Conservation (phyloP, 1,140 invertebrate species). For the Heliconius himera region DNA sequence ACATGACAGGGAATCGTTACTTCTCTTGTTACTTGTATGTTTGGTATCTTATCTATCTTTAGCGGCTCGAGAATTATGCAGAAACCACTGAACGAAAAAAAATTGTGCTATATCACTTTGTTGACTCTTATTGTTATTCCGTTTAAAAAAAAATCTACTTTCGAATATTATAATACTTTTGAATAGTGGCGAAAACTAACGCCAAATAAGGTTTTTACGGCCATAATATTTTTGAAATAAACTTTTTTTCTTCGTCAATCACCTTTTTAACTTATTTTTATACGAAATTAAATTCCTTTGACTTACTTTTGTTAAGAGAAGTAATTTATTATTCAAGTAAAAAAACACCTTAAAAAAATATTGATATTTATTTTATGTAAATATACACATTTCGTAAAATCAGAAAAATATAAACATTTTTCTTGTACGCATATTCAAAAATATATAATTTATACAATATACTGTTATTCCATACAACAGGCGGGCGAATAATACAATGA, state of each 20-base stretch:
- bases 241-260: too few relatives aligned
- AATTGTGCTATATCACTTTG: not conserved
- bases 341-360: too few relatives aligned
- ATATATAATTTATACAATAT: constrained; percentile 5
- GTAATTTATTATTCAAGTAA: not conserved
- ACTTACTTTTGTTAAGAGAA: not conserved
- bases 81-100: not conserved
- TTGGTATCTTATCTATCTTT: not conserved
- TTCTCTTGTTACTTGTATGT: not conserved
- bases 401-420: not conserved
- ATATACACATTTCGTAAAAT: not conserved
- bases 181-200: too few relatives aligned
- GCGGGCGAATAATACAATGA: constrained; percentile 4
- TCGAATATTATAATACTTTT: too few relatives aligned
- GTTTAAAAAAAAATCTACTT: too few relatives aligned
- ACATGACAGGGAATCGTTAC: not conserved
- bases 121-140: too few relatives aligned
- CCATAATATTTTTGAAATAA: too few relatives aligned
- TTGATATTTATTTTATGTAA: not conserved
- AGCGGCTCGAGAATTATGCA: not conserved
- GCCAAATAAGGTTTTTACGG: too few relatives aligned
- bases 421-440: constrained; percentile 3
- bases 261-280: too few relatives aligned
- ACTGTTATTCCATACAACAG: not conserved
- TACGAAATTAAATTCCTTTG: too few relatives aligned